phyloP scores from a whole-genome alignment of 2,888 invertebrate genomes.

The Drosophila vallismaia region DNA sequence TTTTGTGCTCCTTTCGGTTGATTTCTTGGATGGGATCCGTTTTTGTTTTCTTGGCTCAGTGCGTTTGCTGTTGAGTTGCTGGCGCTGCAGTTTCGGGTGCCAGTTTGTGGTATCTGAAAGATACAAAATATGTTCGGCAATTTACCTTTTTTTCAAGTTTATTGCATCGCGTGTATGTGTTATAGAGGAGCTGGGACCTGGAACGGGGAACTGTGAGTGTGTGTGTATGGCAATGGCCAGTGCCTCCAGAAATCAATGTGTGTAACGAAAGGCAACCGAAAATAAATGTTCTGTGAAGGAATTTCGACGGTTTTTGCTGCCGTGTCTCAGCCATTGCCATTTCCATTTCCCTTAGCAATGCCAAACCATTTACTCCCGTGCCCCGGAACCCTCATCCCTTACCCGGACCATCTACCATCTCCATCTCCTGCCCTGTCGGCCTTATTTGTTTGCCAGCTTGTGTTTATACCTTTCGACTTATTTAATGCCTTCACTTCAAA shows the following conservation, averaged over 20 bases:
- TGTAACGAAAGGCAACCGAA: conserved; percentile 79
- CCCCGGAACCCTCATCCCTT: neutral
- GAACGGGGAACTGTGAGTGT: neutral
- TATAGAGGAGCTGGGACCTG: neutral
- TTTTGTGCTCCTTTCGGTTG: conserved; percentile 29
- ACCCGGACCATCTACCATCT: neutral
- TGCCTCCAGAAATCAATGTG: conserved; percentile 75
- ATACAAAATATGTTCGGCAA: conserved; percentile 71
- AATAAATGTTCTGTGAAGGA: conserved; percentile 82
- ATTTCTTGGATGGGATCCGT: conserved; percentile 23
- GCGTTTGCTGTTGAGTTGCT: conserved; percentile 42
- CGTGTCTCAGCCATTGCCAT: conserved; percentile 44
- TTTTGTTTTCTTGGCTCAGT: conserved; percentile 43
- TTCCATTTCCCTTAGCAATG: conserved; percentile 50
- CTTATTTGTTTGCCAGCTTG: conserved; percentile 73
- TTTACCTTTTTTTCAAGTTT: conserved; percentile 70
- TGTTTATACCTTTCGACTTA: conserved; percentile 79
- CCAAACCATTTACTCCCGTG: conserved; percentile 46
- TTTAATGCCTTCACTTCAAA: conserved; percentile 78
- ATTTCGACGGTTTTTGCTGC: conserved; percentile 77
- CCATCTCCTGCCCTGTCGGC: conserved; percentile 6
- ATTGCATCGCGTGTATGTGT: conserved; percentile 57
- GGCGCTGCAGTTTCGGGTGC: conserved; percentile 47
- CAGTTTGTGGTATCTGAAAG: conserved; percentile 54
- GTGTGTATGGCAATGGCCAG: conserved; percentile 28